Evolutionary conservation across 2,113 vertebrate genomes (phyloP).

Genomic region (Ceyx cyanopectus): DNA sequence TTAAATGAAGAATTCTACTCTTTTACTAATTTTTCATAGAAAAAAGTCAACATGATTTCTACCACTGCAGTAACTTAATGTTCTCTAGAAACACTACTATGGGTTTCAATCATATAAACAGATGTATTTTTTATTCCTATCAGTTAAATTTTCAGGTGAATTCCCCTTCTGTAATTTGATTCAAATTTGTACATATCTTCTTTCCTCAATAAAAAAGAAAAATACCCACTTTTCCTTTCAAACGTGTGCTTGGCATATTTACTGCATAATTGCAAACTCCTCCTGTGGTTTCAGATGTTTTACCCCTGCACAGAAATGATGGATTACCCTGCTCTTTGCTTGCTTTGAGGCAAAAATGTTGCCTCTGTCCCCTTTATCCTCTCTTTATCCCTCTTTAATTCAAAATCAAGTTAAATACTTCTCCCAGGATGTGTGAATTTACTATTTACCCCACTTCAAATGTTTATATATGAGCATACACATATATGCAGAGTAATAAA

Average conservation of each 20-base stretch:
- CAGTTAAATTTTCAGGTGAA: not conserved
- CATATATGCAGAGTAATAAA: not conserved
- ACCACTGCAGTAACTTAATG: not conserved
- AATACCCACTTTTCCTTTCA: not conserved
- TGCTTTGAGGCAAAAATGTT: slow-evolving; percentile 42
- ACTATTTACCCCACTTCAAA: not conserved
- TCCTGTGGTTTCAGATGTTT: slow-evolving; percentile 42
- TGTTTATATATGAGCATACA: not conserved
- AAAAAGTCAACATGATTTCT: not conserved
- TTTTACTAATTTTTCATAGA: not conserved
- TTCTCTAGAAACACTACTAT: not conserved
- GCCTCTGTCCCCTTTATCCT: not conserved
- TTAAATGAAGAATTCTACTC: not conserved
- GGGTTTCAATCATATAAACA: not conserved
- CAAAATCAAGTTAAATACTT: not conserved
- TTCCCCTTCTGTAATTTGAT: slow-evolving; percentile 30
- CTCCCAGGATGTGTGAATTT: not conserved
- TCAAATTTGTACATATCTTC: not conserved
- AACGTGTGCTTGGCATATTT: slow-evolving; percentile 50
- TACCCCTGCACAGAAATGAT: slow-evolving; percentile 25
- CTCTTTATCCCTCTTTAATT: not conserved
- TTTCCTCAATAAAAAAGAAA: not conserved
- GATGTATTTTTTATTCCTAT: not conserved
- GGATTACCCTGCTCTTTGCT: slow-evolving; percentile 13
- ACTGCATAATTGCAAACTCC: slow-evolving; percentile 56